These are phyloP conservation scores for Phycodurus eques DNA, from an alignment of 2,113 vertebrate species.

Conservation along the genomic window DNA sequence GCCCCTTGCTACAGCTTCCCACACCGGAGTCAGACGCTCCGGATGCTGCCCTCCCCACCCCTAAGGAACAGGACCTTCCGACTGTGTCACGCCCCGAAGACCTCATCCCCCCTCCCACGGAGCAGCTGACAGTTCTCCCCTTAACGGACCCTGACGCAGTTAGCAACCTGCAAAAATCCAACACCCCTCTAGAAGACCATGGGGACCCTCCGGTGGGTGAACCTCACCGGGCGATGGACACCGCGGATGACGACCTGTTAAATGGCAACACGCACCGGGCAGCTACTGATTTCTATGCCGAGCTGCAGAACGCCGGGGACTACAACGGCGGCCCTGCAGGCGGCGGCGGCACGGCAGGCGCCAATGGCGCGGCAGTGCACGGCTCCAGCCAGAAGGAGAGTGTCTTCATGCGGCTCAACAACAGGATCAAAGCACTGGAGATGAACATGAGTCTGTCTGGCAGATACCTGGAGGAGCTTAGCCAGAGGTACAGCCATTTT, in stretches of 20 bases:
- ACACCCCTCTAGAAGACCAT: conserved; percentile 39
- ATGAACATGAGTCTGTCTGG: conserved; percentile 98
- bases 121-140: conserved; percentile 52
- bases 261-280: conserved; percentile 76
- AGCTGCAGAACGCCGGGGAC: conserved; percentile 89
- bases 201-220: conserved; percentile 63
- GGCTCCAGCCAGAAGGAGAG: conserved; percentile 98
- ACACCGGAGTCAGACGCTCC: conserved; percentile 32
- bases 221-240: conserved; percentile 76
- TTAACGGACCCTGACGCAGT: conserved; percentile 55
- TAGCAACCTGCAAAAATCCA: conserved; percentile 33
- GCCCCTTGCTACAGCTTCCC: conserved; percentile 12
- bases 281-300: conserved; percentile 95
- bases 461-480: conserved; percentile 96
- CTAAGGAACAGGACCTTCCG: conserved; percentile 60
- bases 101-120: conserved; percentile 64
- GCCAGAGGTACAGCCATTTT: conserved; percentile 82
- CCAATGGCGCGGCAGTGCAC: conserved; percentile 75
- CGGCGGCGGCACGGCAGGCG: conserved; percentile 75
- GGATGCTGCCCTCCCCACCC: conserved; percentile 17
- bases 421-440: conserved; percentile 96
- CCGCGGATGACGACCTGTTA: conserved; percentile 80
- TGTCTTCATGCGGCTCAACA: conserved; percentile 98
- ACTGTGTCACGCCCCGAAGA: conserved; percentile 70
- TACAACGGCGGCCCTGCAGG: conserved; percentile 79